Evolutionary conservation across 2,888 invertebrate species (phyloP).

Genomic region (Zhuqinia jingwanae): DNA sequence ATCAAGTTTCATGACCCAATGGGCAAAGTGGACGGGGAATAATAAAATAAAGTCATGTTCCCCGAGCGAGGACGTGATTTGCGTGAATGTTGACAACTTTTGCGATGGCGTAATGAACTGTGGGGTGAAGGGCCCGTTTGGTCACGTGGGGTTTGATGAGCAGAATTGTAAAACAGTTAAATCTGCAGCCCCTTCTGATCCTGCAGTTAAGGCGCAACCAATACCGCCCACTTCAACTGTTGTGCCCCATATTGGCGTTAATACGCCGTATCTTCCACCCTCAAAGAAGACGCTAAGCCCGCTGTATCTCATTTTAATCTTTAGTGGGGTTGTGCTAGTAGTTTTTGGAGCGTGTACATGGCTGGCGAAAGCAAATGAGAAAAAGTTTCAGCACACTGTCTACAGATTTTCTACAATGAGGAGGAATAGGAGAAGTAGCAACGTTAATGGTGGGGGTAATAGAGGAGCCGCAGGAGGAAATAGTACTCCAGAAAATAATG

Average conservation of each 20-base stretch:
- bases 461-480: conserved; percentile 16
- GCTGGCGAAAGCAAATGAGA: conserved; percentile 75
- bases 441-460: not conserved
- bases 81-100: conserved; percentile 64
- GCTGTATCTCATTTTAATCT: conserved; percentile 70
- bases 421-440: conserved; percentile 56
- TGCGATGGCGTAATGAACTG: conserved; percentile 73
- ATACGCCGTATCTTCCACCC: conserved; percentile 72
- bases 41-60: conserved; percentile 68
- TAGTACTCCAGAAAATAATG: conserved; percentile 32
- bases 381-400: conserved; percentile 76
- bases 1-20: conserved; percentile 70
- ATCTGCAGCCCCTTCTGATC: conserved; percentile 42
- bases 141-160: conserved; percentile 73
- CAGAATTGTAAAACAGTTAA: conserved; percentile 64
- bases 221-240: conserved; percentile 63
- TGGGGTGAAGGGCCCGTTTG: conserved; percentile 70
- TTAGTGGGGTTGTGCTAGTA: conserved; percentile 70
- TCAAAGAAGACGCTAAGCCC: conserved; percentile 70
- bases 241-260: conserved; percentile 73
- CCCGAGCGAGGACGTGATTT: conserved; percentile 69
- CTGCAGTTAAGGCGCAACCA: conserved; percentile 26
- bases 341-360: conserved; percentile 75
- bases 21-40: conserved; percentile 74
- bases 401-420: conserved; percentile 73